A percentile compares a stretch with the other conserved stretches of the same genome.
phyloP scores from a whole-genome alignment of 2,113 vertebrate genomes.

The Mormyrus iriodes region DNA sequence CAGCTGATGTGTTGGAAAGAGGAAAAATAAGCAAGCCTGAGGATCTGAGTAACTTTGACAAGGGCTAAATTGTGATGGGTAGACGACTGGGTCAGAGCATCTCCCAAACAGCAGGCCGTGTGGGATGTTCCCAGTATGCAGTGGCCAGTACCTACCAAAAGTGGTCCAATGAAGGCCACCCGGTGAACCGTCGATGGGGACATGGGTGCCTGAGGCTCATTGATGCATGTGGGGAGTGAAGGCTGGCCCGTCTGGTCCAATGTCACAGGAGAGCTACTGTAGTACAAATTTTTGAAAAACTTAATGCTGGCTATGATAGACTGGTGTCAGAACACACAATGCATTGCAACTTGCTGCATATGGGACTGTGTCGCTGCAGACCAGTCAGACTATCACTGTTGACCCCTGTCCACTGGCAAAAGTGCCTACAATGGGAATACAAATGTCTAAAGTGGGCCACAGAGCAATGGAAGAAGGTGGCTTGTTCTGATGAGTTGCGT shows the following conservation, averaged over 20 bases:
- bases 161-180: background rate
- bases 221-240: background rate
- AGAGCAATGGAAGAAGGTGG: background rate
- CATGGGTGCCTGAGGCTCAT: background rate
- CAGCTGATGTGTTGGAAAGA: background rate
- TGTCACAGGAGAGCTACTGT: background rate
- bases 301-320: background rate
- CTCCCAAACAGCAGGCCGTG: background rate
- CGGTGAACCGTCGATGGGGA: background rate
- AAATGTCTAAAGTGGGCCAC: background rate
- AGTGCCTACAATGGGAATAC: background rate
- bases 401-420: background rate
- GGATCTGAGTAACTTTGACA: background rate
- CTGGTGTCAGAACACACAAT: background rate
- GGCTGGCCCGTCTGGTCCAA: background rate
- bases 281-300: background rate
- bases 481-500: background rate
- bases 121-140: background rate
- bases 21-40: background rate
- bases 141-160: background rate
- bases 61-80: background rate
- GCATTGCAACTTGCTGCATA: too few relatives aligned
- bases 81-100: background rate
- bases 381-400: background rate
- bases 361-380: background rate